Percentiles rank a stretch among this genome's conserved stretches.
phyloP scores from a whole-genome alignment of 2,888 invertebrate genomes.

The Hecatera dysodea region DNA sequence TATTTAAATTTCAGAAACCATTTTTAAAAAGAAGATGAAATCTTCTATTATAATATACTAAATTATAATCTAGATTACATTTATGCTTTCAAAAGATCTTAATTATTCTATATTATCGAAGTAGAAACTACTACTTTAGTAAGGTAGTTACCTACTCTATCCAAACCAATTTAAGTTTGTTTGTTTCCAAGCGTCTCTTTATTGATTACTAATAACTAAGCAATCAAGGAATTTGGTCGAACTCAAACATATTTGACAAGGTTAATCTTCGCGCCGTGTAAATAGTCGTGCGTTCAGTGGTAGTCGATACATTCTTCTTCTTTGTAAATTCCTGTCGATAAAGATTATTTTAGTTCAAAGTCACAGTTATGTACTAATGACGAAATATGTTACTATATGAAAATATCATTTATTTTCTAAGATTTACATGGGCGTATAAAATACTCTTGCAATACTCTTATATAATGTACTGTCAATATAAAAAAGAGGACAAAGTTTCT shows the following conservation, averaged over 20 bases:
- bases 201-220: conserved; percentile 41
- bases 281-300: no score
- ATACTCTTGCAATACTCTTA: no score
- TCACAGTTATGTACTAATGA: neutral
- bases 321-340: no score
- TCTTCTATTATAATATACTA: no score
- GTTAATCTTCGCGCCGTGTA: conserved; percentile 17
- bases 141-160: neutral
- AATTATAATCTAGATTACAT: neutral
- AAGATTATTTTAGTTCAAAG: neutral
- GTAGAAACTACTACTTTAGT: conserved; percentile 16
- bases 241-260: conserved; percentile 38
- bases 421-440: no score
- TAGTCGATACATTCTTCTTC: no score
- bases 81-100: neutral
- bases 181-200: conserved; percentile 36
- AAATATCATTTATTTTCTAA: no score
- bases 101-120: neutral
- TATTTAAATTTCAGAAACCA: conserved; percentile 10
- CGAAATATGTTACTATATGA: neutral
- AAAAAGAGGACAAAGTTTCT: no score
- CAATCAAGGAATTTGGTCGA: conserved; percentile 42
- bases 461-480: no score
- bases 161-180: conserved; percentile 49
- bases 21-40: neutral